Conservation (phyloP, 2,888 invertebrate species). For the Fragum fragum region DNA sequence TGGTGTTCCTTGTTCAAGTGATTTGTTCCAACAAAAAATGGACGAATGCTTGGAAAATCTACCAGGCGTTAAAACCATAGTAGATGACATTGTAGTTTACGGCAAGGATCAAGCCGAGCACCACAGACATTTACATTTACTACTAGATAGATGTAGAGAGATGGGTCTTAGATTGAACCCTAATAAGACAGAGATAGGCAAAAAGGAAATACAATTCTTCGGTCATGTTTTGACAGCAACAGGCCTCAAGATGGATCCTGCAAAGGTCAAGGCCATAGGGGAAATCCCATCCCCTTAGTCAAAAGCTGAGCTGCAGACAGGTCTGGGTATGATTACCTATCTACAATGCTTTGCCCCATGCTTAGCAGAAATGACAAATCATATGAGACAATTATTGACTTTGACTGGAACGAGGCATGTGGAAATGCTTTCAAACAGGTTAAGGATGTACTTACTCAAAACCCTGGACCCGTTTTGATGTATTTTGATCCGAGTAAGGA, state of each 20-base stretch:
- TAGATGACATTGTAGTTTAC: not conserved
- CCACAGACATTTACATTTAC: not conserved
- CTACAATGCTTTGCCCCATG: not conserved
- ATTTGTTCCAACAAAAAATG: not conserved
- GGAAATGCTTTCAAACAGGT: not conserved
- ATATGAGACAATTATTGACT: not conserved
- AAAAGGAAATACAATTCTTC: not conserved
- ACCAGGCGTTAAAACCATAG: not conserved
- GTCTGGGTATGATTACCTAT: not conserved
- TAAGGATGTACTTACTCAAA: not conserved
- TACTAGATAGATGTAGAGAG: not conserved
- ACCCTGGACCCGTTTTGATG: not conserved
- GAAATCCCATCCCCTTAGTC: not conserved
- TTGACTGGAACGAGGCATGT: not conserved
- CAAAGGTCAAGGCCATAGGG: constrained; percentile 38
- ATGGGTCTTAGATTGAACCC: too few relatives aligned
- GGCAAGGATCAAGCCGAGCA: constrained; percentile 5
- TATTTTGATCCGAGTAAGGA: not conserved
- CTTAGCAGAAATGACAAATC: not conserved
- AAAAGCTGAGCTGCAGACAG: not conserved
- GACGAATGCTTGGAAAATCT: constrained; percentile 2
- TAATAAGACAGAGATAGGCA: not conserved
- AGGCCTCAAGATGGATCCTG: not conserved
- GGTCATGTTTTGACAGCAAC: not conserved
- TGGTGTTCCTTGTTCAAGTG: not conserved